Evolutionary conservation across 2,888 invertebrate species (phyloP).

Genomic region (Aleiodes alternator): DNA sequence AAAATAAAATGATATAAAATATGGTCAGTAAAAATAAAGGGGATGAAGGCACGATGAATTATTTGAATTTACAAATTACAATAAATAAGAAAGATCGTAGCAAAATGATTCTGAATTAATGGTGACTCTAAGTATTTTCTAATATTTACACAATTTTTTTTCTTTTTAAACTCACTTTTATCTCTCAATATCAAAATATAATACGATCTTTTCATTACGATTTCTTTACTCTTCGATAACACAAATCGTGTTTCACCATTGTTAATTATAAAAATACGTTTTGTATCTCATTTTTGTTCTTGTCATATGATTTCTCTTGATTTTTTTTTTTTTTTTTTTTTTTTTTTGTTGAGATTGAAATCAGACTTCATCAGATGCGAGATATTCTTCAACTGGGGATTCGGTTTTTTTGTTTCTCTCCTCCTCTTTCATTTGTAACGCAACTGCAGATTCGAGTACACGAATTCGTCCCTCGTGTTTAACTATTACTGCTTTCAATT

Average conservation of each 20-base stretch:
- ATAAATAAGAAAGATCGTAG: slow-evolving; percentile 73
- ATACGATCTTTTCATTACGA: slow-evolving; percentile 67
- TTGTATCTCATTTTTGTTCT: slow-evolving; percentile 55
- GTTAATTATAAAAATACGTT: slow-evolving; percentile 62
- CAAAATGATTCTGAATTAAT: slow-evolving; percentile 62
- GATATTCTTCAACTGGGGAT: slow-evolving; percentile 66
- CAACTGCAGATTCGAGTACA: slow-evolving; percentile 83
- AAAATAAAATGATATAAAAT: slow-evolving; percentile 33
- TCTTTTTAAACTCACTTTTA: slow-evolving; percentile 24
- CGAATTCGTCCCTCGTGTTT: slow-evolving; percentile 94
- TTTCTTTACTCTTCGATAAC: slow-evolving; percentile 56
- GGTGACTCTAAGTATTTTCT: slow-evolving; percentile 70
- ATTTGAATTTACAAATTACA: slow-evolving; percentile 64
- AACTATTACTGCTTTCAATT: slow-evolving; percentile 94
- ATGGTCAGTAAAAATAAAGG: slow-evolving; percentile 41
- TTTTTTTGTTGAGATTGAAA: slow-evolving; percentile 46
- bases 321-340: neutral
- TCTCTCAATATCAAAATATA: slow-evolving; percentile 72
- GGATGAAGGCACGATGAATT: slow-evolving; percentile 61
- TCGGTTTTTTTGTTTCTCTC: slow-evolving; percentile 71
- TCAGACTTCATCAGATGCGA: slow-evolving; percentile 74
- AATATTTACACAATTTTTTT: slow-evolving; percentile 74
- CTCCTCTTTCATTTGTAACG: slow-evolving; percentile 74
- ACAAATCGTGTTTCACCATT: slow-evolving; percentile 14
- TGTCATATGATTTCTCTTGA: slow-evolving; percentile 43